Conservation (phyloP, 2,888 invertebrate genomes). For the Tenthredo scrophulariae region DNA sequence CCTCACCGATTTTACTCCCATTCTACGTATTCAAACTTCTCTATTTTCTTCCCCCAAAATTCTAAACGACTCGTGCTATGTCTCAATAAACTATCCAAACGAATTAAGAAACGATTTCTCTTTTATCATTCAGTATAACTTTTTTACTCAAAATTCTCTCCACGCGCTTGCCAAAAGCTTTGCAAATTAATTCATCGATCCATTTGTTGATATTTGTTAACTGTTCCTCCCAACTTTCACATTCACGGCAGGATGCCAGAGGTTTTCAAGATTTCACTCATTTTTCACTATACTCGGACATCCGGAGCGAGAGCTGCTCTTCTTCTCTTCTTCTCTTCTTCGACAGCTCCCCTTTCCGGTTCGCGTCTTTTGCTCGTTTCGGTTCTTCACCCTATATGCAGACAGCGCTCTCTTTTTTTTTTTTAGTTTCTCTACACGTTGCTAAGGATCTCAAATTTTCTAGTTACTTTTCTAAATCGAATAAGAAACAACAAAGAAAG, state of each 20-base stretch:
- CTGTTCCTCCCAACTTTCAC: slow-evolving; percentile 35
- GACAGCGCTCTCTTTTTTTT: neutral
- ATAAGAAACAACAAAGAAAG: neutral
- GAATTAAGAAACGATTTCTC: neutral
- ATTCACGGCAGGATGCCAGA: neutral
- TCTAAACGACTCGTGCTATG: slow-evolving; percentile 16
- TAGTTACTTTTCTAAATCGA: neutral
- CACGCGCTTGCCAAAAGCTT: neutral
- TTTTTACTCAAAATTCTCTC: neutral
- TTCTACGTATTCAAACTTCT: neutral
- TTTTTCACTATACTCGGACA: slow-evolving; percentile 41
- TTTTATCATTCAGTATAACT: neutral
- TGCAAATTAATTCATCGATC: neutral
- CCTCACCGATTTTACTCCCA: neutral
- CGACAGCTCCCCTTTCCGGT: neutral
- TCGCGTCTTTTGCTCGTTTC: slow-evolving; percentile 4
- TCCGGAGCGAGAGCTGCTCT: slow-evolving; percentile 3
- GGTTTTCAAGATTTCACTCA: slow-evolving; percentile 44
- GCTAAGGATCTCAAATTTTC: neutral
- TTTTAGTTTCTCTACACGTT: slow-evolving; percentile 10
- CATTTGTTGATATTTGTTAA: neutral
- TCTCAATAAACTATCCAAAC: neutral
- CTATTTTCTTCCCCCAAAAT: neutral
- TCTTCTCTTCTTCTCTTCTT: slow-evolving; percentile 21
- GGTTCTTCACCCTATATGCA: neutral